These are phyloP conservation scores for Drosophila quinaria DNA, from an alignment of 2,888 invertebrate genomes.

Conservation along the genomic window DNA sequence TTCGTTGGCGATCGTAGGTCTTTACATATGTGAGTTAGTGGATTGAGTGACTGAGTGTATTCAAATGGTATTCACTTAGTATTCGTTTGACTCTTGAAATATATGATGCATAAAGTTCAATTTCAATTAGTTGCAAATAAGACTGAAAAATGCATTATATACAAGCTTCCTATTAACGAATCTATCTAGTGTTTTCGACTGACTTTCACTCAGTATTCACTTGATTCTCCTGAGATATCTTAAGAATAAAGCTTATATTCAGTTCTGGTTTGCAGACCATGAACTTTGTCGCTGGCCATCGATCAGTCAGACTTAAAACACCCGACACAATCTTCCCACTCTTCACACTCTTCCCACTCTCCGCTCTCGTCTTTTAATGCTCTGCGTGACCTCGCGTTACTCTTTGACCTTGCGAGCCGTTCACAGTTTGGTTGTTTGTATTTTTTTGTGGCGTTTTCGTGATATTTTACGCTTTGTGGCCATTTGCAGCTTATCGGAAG, in stretches of 20 bases:
- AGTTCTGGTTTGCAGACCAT: conserved; percentile 7
- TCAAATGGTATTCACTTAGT: not conserved
- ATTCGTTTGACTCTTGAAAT: not conserved
- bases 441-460: conserved; percentile 51
- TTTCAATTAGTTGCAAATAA: not conserved
- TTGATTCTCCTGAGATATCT: not conserved
- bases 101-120: not conserved
- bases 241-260: not conserved
- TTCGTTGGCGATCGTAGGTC: too few relatives aligned
- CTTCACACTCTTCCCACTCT: conserved; percentile 8
- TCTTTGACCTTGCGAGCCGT: conserved; percentile 65
- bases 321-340: conserved; percentile 12
- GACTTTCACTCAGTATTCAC: not conserved
- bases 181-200: not conserved
- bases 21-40: too few relatives aligned
- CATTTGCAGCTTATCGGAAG: conserved; percentile 69
- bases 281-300: conserved; percentile 23
- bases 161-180: not conserved
- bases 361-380: conserved; percentile 1
- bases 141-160: not conserved
- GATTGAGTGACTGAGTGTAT: too few relatives aligned
- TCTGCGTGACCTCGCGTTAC: conserved; percentile 44
- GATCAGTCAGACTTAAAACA: conserved; percentile 10
- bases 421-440: conserved; percentile 15
- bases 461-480: conserved; percentile 52